Percentiles rank a stretch among this genome's conserved stretches.
These are phyloP conservation scores for Lepidurus packardi DNA, from an alignment of 1,140 invertebrate genomes.

Conservation along the genomic window DNA sequence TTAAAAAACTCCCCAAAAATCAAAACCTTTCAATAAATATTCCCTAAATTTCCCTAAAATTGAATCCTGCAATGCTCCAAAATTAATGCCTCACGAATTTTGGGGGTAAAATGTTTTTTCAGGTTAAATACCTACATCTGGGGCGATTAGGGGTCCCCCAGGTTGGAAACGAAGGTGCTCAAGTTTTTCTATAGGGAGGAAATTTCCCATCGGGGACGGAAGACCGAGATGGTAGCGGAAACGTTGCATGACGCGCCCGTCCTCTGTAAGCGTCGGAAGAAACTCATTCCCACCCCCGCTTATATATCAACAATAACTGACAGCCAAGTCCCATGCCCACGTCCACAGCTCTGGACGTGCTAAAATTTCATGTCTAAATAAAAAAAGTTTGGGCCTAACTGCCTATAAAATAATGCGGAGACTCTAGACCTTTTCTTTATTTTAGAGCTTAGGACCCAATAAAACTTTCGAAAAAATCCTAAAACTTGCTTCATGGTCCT, in stretches of 20 bases:
- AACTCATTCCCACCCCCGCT: constrained; percentile 20
- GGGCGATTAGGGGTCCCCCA: not conserved
- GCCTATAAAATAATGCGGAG: no score
- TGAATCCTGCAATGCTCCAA: no score
- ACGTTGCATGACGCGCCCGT: constrained; percentile 20
- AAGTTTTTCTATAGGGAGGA: not conserved
- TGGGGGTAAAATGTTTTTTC: no score
- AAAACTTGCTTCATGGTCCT: no score
- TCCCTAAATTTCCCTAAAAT: not conserved
- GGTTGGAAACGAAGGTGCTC: not conserved
- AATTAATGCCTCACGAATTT: no score
- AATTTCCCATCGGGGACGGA: constrained; percentile 20
- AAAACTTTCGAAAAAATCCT: no score
- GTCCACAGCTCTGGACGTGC: not conserved
- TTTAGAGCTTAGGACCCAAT: no score
- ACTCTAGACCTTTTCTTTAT: no score
- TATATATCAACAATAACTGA: constrained; percentile 16
- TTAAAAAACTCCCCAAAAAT: not conserved
- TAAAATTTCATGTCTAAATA: not conserved
- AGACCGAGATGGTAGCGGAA: constrained; percentile 9
- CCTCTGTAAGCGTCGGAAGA: constrained; percentile 17
- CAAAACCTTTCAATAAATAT: not conserved
- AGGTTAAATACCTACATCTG: no score
- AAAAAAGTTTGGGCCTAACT: not conserved
- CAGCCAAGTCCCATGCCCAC: constrained; percentile 9